Evolutionary conservation across 2,888 invertebrate genomes (phyloP), one percentile per base, ranked within the genome.

Genomic region (Nephrotoma guestfalica): DNA sequence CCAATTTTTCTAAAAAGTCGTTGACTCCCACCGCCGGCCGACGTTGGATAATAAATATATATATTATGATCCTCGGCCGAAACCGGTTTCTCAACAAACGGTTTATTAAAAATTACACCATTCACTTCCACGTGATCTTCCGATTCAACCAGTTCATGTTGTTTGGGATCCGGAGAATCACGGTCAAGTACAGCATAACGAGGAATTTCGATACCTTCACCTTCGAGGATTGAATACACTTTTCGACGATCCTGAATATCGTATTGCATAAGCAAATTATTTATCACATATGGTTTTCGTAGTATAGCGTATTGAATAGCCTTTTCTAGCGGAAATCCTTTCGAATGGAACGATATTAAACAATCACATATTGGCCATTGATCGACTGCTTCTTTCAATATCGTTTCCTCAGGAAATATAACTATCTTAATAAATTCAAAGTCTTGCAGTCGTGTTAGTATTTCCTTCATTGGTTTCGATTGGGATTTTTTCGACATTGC

Each of bases 61-160:
- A 99, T 98, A 91, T 99, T 99, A 91, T 99, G 99, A 92, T 99
- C 99, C 92, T 99, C 99, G 0, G 99, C 99, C 40, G 98, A 98
- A 6, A 99, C 97, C 0, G 99, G 99, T 91, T 99, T 99, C 92
- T 99, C 99, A 30, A 99, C 99, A 92, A 99, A 99, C 0, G 99
- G 99, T 90, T 99, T 99, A 90, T 98, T 98, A 90, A 99, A 99
- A 40, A 95, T 95, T 42, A 97, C 95, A 6, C 98, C 98, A 90
- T 98, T 98, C 85, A 99, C 97, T 92, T 99, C 99, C 4, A 99
- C 98, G 89, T 98, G 97, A 92, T 99, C 99, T 91, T 99, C 99
- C 0, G 97, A 97, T 91, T 99, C 98, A 86, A 98, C 96, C 87
- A 98, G 92, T 90, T 97, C 96, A 90, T 97, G 96, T 92, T 97